phyloP scores from a whole-genome alignment of 2,888 invertebrate species.

The Trachelus tabidus region DNA sequence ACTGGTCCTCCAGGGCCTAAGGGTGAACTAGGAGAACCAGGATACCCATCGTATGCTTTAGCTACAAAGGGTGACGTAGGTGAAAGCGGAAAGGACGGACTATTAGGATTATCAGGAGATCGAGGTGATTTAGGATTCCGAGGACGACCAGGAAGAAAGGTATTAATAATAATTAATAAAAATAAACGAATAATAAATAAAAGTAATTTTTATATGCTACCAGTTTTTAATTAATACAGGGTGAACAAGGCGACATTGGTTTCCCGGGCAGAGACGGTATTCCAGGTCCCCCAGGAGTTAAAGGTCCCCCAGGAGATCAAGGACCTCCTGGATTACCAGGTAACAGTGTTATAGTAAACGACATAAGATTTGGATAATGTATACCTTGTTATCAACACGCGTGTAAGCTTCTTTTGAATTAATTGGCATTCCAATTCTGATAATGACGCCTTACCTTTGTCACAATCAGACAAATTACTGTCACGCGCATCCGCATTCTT shows the following conservation, averaged over 20 bases:
- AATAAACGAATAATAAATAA: background rate
- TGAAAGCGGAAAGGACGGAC: slow-evolving; percentile 69
- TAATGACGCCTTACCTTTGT: too few species aligned
- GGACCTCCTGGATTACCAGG: slow-evolving; percentile 65
- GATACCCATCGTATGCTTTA: slow-evolving; percentile 52
- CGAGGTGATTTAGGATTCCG: slow-evolving; percentile 69
- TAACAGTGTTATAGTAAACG: slow-evolving; percentile 22
- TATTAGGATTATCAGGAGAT: slow-evolving; percentile 67
- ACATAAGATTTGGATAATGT: background rate
- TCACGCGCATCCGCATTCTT: too few species aligned
- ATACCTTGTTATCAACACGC: background rate
- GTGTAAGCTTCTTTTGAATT: too few species aligned
- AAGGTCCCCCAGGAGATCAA: slow-evolving; percentile 70
- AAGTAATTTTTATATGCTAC: background rate
- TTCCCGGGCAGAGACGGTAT: slow-evolving; percentile 65
- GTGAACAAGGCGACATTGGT: slow-evolving; percentile 42
- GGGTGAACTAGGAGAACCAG: slow-evolving; percentile 70
- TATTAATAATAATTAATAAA: slow-evolving; percentile 20
- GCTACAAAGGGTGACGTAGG: slow-evolving; percentile 69
- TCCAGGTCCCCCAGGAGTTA: slow-evolving; percentile 63
- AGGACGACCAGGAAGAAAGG: slow-evolving; percentile 57
- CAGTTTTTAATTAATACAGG: slow-evolving; percentile 30
- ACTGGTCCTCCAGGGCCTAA: slow-evolving; percentile 66
- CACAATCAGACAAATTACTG: too few species aligned
- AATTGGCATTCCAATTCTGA: too few species aligned